These are phyloP conservation scores for Gymnocypris eckloni DNA, from an alignment of 2,797 vertebrate species.

Conservation along the genomic window DNA sequence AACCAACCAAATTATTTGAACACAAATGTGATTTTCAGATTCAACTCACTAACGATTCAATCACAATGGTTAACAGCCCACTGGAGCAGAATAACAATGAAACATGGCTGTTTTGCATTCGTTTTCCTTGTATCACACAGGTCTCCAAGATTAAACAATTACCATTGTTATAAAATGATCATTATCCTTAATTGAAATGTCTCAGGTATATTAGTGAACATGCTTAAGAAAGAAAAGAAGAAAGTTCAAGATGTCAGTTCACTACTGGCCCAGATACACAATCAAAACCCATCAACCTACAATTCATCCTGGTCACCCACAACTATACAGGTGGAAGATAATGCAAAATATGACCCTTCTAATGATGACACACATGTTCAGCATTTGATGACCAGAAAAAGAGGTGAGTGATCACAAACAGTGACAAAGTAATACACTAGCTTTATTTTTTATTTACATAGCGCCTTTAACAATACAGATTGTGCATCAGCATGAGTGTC, in stretches of 20 bases:
- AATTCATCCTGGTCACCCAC: conserved; percentile 45
- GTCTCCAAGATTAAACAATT: conserved; percentile 13
- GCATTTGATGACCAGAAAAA: conserved; percentile 64
- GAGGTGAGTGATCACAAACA: conserved; percentile 73
- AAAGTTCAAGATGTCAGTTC: conserved; percentile 74
- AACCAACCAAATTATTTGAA: too few relatives aligned
- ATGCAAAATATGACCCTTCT: conserved; percentile 50
- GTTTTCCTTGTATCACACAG: neutral
- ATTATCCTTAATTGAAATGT: conserved; percentile 74
- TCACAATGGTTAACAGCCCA: neutral
- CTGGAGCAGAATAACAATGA: neutral
- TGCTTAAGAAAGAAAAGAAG: conserved; percentile 91
- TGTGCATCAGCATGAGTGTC: too few relatives aligned
- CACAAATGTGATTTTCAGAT: too few relatives aligned
- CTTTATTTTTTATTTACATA: too few relatives aligned
- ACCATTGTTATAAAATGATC: neutral
- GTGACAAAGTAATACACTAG: too few relatives aligned
- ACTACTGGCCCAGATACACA: conserved; percentile 61
- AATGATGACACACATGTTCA: conserved; percentile 50
- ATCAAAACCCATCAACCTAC: conserved; percentile 51
- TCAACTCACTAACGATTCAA: neutral
- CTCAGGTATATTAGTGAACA: conserved; percentile 87
- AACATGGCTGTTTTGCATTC: neutral
- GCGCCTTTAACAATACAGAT: too few relatives aligned
- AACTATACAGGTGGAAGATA: conserved; percentile 49